Evolutionary conservation across 1,140 invertebrate species (phyloP), one percentile per base, ranked within the genome.

Genomic region (Maconellicoccus hirsutus): DNA sequence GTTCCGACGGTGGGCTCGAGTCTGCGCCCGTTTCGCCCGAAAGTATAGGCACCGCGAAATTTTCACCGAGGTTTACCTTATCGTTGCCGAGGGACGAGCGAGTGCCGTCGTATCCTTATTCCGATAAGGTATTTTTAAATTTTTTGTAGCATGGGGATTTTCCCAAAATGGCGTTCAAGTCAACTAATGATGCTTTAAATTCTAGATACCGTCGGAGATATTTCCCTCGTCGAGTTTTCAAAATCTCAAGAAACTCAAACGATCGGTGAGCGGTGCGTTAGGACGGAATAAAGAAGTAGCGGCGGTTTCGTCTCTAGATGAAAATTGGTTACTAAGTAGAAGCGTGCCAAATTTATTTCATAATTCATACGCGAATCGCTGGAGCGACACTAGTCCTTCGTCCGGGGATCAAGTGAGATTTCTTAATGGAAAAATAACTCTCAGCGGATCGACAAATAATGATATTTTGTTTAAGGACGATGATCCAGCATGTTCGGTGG

Each of bases 341-440:
- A 91, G 89, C 27, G 88, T 89, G 1, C 89, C 89, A 3, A 90
- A 89, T 77, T 90, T 88, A 0, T 77, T 90, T 70, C 88, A 79
- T 78, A 74, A 70, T 16, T 73, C 70, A 16, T 73, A 66, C 21
- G 23, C 73, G n/a, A 71, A 71, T 42, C 59, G 73, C 7, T 74
- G 72, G 74, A 75, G 73, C 21, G 72, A 73, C 21, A 72, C 73
- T 1, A 73, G 74, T 66, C 61, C 61, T 23, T 66, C 61, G 3
- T 66, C 61, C 8, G 61, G 61, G 2, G 61, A 66, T 19, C 61
- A 66, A 22, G 61, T 66, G 4, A 14, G n/a, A 19, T 38, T 38
- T 38, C 33, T 38, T 7, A 38, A 14, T 6, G 6, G 33, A 38
- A 38, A 38, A 38, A 38, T 14, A 14, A 6, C 6, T 7, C 14